Conservation (phyloP, 2,113 vertebrate species). For the Phalacrocorax brasilianus region DNA sequence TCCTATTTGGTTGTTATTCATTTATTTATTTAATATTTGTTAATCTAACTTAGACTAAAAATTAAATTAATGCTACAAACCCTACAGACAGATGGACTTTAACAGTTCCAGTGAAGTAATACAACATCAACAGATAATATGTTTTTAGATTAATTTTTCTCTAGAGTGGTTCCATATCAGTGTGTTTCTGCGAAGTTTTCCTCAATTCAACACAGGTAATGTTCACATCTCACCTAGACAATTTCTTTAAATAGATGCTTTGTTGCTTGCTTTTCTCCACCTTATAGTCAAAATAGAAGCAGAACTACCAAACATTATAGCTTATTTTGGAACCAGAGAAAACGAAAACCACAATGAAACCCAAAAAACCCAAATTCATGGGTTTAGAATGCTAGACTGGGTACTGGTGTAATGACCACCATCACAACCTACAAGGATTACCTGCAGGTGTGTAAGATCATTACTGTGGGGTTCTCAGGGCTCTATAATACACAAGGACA, state of each 20-base stretch:
- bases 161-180: not conserved
- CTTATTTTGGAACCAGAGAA: not conserved
- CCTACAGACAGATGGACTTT: not conserved
- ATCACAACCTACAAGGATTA: not conserved
- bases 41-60: not conserved
- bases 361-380: not conserved
- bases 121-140: not conserved
- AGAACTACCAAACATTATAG: not conserved
- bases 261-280: not conserved
- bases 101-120: not conserved
- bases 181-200: not conserved
- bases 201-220: not conserved
- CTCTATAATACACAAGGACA: not conserved
- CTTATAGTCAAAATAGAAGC: not conserved
- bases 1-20: not conserved
- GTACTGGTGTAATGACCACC: not conserved
- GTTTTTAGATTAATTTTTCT: not conserved
- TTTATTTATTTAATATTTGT: not conserved
- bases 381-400: not conserved
- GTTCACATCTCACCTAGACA: not conserved
- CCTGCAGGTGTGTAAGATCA: not conserved
- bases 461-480: not conserved
- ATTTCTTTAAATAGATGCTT: not conserved
- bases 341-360: not conserved
- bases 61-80: not conserved